Base-by-base conservation (phyloP, 2,888 invertebrate species). In the Hipparchia semele region DNA sequence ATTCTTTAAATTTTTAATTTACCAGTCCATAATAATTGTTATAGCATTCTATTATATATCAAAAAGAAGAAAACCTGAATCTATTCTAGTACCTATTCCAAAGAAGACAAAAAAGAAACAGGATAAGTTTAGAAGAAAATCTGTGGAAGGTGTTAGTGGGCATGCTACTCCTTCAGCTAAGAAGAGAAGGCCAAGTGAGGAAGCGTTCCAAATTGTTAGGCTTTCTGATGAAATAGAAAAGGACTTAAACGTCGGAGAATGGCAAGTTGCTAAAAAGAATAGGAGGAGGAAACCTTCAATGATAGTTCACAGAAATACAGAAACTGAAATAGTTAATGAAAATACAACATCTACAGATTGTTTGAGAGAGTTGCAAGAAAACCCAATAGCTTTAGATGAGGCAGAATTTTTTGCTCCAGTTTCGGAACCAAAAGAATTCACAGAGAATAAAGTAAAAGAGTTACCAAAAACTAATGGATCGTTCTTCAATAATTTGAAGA, bases 151-250 rank as follows among this genome's bases (percentile, higher is more conserved):
- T 67, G 94, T 95, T 72, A 86, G 94, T 81, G 94, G 92, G 0
- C 94, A 94, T 74, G 92, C 90, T 51, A 90, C 91, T 0, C 94
- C 95, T 0, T 94, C 94, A 10, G 94, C 94, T 53, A 94, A 95
- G 79, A 94, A 94, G 75, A 95, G 96, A 49, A 91, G 98, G 67
- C 97, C 97, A 0, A 97, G 97, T 82, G 97, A 97, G 80, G 96
- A 96, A 82, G 96, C 96, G 0, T 88, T 96, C 82, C 94, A 94
- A 75, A 95, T 95, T 74, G 92, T 94, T 0, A 94, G 96, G 39
- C 95, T 95, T 39, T 95, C 96, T 71, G 95, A 96, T 67, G 89
- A 96, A 45, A 85, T 95, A 78, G 90, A 94, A 33, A 95, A 95
- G 70, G 93, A 94, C 0, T 89, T 88, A 8, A 89, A 90, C 4